A percentile compares a stretch with the other conserved stretches of the same genome.
Conservation (phyloP, 2,888 invertebrate genomes). For the Harpalus rufipes region DNA sequence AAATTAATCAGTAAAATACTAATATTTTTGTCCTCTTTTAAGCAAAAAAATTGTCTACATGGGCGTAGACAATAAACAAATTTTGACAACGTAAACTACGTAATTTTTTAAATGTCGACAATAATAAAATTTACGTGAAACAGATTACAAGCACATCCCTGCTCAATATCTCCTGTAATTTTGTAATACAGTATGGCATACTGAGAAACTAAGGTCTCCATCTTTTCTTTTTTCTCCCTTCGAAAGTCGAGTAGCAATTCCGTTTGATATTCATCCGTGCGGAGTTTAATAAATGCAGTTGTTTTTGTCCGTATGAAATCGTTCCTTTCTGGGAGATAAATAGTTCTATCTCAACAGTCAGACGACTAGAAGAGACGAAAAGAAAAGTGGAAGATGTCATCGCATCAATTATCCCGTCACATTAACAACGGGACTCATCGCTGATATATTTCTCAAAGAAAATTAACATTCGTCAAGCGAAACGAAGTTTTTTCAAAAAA, state of each 20-base stretch:
- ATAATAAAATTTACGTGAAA: too few species aligned
- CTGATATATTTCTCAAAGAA: constrained; percentile 2
- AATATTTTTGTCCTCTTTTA: too few species aligned
- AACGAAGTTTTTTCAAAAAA: not conserved
- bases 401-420: constrained; percentile 1
- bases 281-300: constrained; percentile 57
- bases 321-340: constrained; percentile 5
- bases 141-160: too few species aligned
- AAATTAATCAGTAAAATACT: too few species aligned
- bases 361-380: constrained; percentile 5
- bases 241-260: not conserved
- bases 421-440: not conserved
- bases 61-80: too few species aligned
- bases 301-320: constrained; percentile 58
- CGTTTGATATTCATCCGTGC: constrained; percentile 51
- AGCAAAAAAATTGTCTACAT: too few species aligned
- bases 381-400: constrained; percentile 5
- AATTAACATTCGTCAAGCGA: not conserved
- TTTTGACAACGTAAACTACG: too few species aligned
- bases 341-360: constrained; percentile 1
- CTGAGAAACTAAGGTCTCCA: too few species aligned
- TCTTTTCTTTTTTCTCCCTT: not conserved
- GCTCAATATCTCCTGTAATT: not conserved
- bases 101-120: too few species aligned
- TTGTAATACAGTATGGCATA: too few species aligned